Conservation (phyloP, 2,888 invertebrate genomes). For the Euplexia lucipara region DNA sequence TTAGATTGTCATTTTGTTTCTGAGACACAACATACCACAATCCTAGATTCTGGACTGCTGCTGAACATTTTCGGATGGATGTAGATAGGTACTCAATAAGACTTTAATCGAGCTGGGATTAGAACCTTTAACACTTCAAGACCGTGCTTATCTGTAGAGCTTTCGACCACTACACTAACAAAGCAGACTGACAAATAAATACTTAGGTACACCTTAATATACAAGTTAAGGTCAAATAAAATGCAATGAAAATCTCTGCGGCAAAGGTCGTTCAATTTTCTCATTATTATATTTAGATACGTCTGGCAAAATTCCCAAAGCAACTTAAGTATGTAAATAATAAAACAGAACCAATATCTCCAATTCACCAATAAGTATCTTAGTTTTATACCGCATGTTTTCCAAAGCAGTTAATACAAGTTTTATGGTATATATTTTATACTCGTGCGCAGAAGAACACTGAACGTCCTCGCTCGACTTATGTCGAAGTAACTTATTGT, state of each 20-base stretch:
- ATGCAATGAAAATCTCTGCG: conserved; percentile 20
- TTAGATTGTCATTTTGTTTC: too few relatives aligned
- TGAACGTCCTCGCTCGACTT: conserved; percentile 68
- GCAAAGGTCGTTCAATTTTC: conserved; percentile 12
- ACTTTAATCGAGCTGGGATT: too few relatives aligned
- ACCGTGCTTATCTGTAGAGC: too few relatives aligned
- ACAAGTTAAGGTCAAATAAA: background rate
- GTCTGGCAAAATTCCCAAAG: conserved; percentile 19
- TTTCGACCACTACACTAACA: too few relatives aligned
- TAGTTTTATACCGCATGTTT: conserved; percentile 54
- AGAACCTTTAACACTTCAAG: too few relatives aligned
- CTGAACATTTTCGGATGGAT: too few relatives aligned
- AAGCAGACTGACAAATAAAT: background rate
- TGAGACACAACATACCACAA: too few relatives aligned
- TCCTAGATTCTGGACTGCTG: too few relatives aligned
- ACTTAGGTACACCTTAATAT: background rate
- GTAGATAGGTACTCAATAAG: too few relatives aligned
- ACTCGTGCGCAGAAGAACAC: conserved; percentile 63
- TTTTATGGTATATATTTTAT: conserved; percentile 68
- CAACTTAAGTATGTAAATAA: conserved; percentile 50
- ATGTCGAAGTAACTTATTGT: conserved; percentile 69
- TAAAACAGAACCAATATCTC: conserved; percentile 48
- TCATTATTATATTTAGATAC: background rate
- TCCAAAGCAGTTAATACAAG: conserved; percentile 60
- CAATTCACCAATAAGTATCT: conserved; percentile 45